Evolutionary conservation across 2,797 vertebrate genomes (phyloP).

Genomic region (Spea hammondii): DNA sequence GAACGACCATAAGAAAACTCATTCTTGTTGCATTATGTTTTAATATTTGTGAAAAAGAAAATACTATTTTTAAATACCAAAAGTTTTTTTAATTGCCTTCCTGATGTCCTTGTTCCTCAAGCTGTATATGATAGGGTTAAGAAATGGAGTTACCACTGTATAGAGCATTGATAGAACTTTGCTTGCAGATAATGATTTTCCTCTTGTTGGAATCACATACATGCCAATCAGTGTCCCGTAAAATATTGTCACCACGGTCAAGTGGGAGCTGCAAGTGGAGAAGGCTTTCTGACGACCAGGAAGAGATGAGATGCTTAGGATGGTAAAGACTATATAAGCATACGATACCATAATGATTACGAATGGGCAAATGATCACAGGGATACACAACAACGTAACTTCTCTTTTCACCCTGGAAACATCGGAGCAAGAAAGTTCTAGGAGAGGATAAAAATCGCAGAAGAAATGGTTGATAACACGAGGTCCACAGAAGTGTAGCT

Average conservation of each 20-base stretch:
- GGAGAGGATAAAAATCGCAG: conserved; percentile 9
- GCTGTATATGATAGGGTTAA: no score
- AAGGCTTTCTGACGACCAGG: conserved; percentile 8
- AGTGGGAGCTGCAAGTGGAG: conserved; percentile 18
- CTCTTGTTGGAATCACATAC: not conserved
- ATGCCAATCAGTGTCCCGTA: not conserved
- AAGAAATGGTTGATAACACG: conserved; percentile 12
- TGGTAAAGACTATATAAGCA: not conserved
- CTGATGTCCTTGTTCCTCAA: no score
- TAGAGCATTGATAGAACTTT: conserved; percentile 17
- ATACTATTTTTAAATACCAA: no score
- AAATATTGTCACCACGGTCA: not conserved
- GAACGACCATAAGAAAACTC: no score
- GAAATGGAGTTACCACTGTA: not conserved
- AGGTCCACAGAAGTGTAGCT: not conserved
- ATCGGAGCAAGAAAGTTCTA: conserved; percentile 19
- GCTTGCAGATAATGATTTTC: not conserved
- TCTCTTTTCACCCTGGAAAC: not conserved
- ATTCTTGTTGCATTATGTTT: no score
- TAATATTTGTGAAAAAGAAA: no score
- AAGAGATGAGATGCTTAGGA: conserved; percentile 4
- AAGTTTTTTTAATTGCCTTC: no score
- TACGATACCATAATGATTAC: not conserved
- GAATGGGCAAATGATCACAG: not conserved
- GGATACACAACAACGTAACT: not conserved